Conservation (phyloP, 2,113 vertebrate species). For the Rhombomys opimus region DNA sequence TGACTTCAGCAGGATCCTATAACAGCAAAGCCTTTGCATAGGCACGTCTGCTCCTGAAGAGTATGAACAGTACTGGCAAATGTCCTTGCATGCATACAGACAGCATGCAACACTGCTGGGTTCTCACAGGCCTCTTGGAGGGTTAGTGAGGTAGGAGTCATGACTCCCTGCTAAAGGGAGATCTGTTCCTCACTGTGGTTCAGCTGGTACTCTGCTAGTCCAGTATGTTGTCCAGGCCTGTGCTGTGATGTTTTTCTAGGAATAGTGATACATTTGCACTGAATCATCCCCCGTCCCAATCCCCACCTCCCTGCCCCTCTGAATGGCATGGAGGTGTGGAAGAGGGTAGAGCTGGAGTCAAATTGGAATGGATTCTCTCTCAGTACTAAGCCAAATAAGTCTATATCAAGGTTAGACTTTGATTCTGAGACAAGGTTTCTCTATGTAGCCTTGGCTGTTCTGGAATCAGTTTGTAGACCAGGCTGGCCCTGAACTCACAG, state of each 20-base stretch:
- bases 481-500: too few species aligned
- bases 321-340: background rate
- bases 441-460: too few species aligned
- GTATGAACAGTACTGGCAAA: accelerated
- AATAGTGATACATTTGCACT: background rate
- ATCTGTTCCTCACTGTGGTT: background rate
- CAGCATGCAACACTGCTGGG: background rate
- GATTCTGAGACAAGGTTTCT: too few species aligned
- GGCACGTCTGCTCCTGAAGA: background rate
- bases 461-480: too few species aligned
- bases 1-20: background rate
- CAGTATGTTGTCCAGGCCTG: background rate
- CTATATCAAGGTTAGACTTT: background rate
- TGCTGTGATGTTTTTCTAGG: conserved; percentile 7
- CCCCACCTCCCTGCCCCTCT: background rate
- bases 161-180: background rate
- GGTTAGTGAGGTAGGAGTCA: background rate
- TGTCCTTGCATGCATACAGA: background rate
- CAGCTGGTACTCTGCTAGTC: background rate
- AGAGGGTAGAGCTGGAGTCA: background rate
- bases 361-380: background rate
- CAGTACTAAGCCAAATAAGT: background rate
- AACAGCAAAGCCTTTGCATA: background rate
- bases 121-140: background rate
- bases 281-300: background rate